Evolutionary conservation across 2,797 vertebrate genomes (phyloP), one percentile per base, ranked within the genome.

Genomic region (Rhinella marina): DNA sequence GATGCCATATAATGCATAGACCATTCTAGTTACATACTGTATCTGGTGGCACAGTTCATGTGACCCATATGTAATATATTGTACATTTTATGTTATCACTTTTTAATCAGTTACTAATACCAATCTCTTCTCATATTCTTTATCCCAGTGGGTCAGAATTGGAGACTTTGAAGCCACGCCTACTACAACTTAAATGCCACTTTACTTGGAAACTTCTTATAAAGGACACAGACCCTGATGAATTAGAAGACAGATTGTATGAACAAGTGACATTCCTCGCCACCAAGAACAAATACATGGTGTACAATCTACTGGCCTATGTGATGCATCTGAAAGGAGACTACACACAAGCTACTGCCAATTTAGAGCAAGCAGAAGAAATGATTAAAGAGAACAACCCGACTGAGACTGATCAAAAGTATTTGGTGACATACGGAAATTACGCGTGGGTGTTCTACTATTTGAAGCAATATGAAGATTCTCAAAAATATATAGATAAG

Each of bases 291-390:
- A 92, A 88, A 52, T 25, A 90, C 23, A 48, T 0, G 64, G 91
- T 90, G 87, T 94, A 95, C 89, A 95, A 93, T 89, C 78, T 92
- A 8, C 19, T 62, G 59, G 59, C 59, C 59, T 62, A 62, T 62
- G 59, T 21, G 17, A 61, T 23, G 19, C 19, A 61, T 61, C 59
- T 61, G 59, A 61, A 23, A 61, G 6, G 59, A 21, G 59, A 61
- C 19, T 23, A 61, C 59, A 61, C 59, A 61, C 59, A 61, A 21
- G 59, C n/a, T n/a, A n/a, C n/a, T n/a, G n/a, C n/a, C n/a, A n/a
- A n/a, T n/a, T n/a, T n/a, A n/a, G n/a, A n/a, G n/a, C n/a, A n/a
- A n/a, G n/a, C n/a, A n/a, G n/a, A n/a, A n/a, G n/a, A n/a, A n/a
- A n/a, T n/a, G n/a, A n/a, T n/a, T n/a, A n/a, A n/a, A n/a, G n/a